Base-by-base conservation (phyloP, 2,113 vertebrate genomes). In the Tenebrosternarchus preto region DNA sequence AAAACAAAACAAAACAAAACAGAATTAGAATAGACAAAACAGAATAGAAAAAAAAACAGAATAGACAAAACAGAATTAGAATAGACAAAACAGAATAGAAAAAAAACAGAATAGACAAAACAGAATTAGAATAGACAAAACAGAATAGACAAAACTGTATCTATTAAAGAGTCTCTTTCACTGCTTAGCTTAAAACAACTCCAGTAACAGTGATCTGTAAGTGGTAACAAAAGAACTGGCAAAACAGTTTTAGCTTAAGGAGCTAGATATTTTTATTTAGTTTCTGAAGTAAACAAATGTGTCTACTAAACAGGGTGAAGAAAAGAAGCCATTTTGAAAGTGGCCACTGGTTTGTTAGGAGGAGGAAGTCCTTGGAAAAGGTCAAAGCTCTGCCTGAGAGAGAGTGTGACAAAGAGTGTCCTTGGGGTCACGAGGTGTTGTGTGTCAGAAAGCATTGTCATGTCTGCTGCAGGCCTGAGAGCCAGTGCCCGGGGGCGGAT, bases 361-460 rank as follows among this genome's bases (percentile, higher is more conserved):
- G 22, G 17, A 12, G 20, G 50, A 70, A 63, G 61, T 27, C 55
- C 39, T 33, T 57, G 33, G 33, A 63, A 56, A 76, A 27, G 31
- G 72, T 74, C 17, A 12, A n/a, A 67, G 17, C 68, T 25, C 53
- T n/a, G 31, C 25, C 53, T 33, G 20, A 56, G 29, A 50, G 57
- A 31, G 33, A 74, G 29, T 46, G 60, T 80, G 59, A 78, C 36
- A 71, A 50, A 76, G 61, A 77, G 80, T 25, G 20, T 53, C 55
- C 43, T 82, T 19, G 22, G 25, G 55, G 72, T 46, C 68, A 70
- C 4, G 50, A 73, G 39, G 53, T 43, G 60, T 5, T 61, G 24
- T 70, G 55, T 55, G 22, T 80, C 31, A 84, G 61, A 83, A 72
- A 83, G 83, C 80, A 74, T 83, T 81, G 72, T 15, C 25, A 31